Evolutionary conservation across 2,113 vertebrate species (phyloP), one percentile per base, ranked within the genome.

Genomic region (Takifugu flavidus): DNA sequence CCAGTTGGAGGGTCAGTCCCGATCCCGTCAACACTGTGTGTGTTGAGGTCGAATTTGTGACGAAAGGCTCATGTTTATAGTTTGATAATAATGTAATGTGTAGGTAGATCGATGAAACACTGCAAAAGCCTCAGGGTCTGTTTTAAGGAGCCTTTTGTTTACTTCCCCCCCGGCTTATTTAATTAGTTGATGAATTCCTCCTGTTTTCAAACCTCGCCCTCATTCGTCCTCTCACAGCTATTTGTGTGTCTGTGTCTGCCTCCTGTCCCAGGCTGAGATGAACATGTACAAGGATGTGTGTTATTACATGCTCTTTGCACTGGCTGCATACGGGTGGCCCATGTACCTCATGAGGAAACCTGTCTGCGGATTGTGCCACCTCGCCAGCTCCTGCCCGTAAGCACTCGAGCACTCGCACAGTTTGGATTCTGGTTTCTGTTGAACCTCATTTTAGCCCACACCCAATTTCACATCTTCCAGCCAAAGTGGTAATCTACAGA

Each of bases 271-370:
- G 97, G 85, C 89, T 59, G 97, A 98, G 90, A 99, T 99, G 97
- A 90, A 90, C 52, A 95, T 95, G 82, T 99, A 99, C 90, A 98
- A 95, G 63, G 96, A 99, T 64, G 96, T 98, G 68, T 99, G 96
- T 67, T 98, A 99, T 86, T 99, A 98, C 87, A 99, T 98, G 97
- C 93, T 98, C 52, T 99, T 98, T 61, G 97, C 97, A 59, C 85
- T 99, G 88, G 96, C 97, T 26, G 97, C 96, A 60, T 99, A 99
- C 3, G 97, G 97, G 53, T 99, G 97, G 97, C 97, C 97, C 86
- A 94, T 99, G 88, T 99, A 99, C 90, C 92, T 99, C 83, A 96
- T 99, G 91, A 94, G 95, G 87, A 98, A 97, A 71, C 95, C 97
- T 1, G 93, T 92, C 11, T 98, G 96, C 49, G 97, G 97, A 61